Base-by-base conservation (phyloP, 2,113 vertebrate species). In the Oreotragus oreotragus region DNA sequence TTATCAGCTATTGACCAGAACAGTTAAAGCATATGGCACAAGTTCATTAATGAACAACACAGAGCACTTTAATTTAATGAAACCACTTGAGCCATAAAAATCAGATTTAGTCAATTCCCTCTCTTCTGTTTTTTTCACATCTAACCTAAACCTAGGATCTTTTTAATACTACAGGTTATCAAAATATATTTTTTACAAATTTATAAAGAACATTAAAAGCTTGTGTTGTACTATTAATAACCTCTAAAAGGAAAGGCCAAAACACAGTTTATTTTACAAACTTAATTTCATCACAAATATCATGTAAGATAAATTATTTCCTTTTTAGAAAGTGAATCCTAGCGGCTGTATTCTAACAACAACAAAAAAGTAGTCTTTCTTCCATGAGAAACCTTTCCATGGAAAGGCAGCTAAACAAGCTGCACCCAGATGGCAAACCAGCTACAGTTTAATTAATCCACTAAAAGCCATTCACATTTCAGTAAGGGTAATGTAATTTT, bases 21-120 rank as follows among this genome's bases (percentile, higher is more conserved):
- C 98, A 99, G 98, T 99, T 99, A 99, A 99, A 99, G 99, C 99
- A 99, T 99, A 99, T 99, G 99, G 99, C 99, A 99, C 98, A 99
- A 99, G 99, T 99, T 99, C 99, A 99, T 99, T 99, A 99, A 99
- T 99, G 99, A 99, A 99, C 98, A 99, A 99, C 99, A 99, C 99
- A 99, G 99, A 99, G 98, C 98, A 99, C 99, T 99, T 99, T 99
- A 99, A 99, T 99, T 99, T 99, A 99, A 99, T 99, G 99, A 99
- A 99, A 99, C 99, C 99, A 99, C 99, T 99, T 99, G 99, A 99
- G 99, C 99, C 99, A 99, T 99, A 99, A 99, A 99, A 99, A 99
- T 99, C 99, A 99, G 99, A 99, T 99, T 99, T 99, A 98, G 98
- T 98, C 99, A 99, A 99, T 99, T 99, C 98, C 98, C 98, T 90